Evolutionary conservation across 1,140 invertebrate genomes (phyloP).

Genomic region (Doryteuthis pealeii): DNA sequence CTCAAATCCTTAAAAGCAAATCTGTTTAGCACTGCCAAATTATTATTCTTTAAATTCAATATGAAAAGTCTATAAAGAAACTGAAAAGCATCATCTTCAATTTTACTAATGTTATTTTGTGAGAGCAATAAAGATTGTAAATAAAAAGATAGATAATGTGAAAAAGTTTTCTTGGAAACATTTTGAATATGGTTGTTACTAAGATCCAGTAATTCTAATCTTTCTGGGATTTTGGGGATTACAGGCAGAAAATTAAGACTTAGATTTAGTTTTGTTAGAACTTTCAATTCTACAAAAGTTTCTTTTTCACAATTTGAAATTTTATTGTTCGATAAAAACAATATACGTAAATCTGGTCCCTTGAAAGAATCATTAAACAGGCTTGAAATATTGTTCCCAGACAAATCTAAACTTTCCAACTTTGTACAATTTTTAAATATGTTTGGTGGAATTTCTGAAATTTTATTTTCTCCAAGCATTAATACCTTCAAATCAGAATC

Average conservation of each 20-base stretch:
- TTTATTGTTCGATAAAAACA: background rate
- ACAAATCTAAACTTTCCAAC: background rate
- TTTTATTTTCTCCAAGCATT: background rate
- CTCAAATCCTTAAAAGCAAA: background rate
- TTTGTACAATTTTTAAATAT: background rate
- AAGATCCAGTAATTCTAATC: slow-evolving; percentile 23
- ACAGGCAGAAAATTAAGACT: background rate
- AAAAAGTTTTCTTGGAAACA: slow-evolving; percentile 7
- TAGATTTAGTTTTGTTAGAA: background rate
- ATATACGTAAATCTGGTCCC: background rate
- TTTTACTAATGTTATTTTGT: slow-evolving; percentile 25
- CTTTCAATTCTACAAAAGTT: background rate
- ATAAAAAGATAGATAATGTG: slow-evolving; percentile 20
- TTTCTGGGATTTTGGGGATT: background rate
- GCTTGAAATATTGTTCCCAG: background rate
- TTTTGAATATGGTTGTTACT: slow-evolving; percentile 23
- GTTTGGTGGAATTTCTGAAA: background rate
- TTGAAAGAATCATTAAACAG: background rate
- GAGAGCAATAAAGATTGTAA: slow-evolving; percentile 27
- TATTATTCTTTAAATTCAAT: slow-evolving; percentile 36
- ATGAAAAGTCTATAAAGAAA: slow-evolving; percentile 21
- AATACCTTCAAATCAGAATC: background rate
- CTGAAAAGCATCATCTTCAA: slow-evolving; percentile 32
- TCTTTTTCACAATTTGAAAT: background rate
- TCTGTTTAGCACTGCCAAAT: slow-evolving; percentile 26